Conservation (phyloP, 2,888 invertebrate species). For the Ophion ellenae region DNA sequence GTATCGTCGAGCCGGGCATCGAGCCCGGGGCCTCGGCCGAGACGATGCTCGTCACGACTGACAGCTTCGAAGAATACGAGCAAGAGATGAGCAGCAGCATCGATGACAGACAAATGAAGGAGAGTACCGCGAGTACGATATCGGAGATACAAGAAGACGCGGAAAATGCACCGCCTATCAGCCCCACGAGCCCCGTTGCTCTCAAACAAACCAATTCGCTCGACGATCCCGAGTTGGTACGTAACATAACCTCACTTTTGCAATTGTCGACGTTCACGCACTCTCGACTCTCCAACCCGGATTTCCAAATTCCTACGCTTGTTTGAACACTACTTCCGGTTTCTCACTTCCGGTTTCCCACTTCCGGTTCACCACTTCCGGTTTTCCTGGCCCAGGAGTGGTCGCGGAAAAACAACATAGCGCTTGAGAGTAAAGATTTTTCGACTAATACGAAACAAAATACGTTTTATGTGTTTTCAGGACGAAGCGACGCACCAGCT, state of each 20-base stretch:
- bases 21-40: constrained; percentile 88
- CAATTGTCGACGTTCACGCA: not conserved
- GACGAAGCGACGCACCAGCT: constrained; percentile 80
- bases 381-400: too few species aligned
- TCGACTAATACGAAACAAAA: not conserved
- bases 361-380: not conserved
- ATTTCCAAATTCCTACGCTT: not conserved
- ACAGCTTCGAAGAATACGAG: constrained; percentile 89
- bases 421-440: not conserved
- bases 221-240: constrained; percentile 65
- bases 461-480: constrained; percentile 70
- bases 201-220: constrained; percentile 56
- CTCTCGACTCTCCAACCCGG: not conserved
- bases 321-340: not conserved
- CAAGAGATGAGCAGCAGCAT: constrained; percentile 88
- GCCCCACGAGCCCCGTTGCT: constrained; percentile 65
- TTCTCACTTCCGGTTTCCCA: not conserved
- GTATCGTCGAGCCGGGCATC: constrained; percentile 79
- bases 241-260: constrained; percentile 57
- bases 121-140: constrained; percentile 86
- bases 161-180: constrained; percentile 79
- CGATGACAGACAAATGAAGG: constrained; percentile 85
- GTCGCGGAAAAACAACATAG: too few species aligned
- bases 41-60: constrained; percentile 89
- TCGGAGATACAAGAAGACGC: constrained; percentile 86